Evolutionary conservation across 2,113 vertebrate genomes (phyloP).

Genomic region (Scomber japonicus): DNA sequence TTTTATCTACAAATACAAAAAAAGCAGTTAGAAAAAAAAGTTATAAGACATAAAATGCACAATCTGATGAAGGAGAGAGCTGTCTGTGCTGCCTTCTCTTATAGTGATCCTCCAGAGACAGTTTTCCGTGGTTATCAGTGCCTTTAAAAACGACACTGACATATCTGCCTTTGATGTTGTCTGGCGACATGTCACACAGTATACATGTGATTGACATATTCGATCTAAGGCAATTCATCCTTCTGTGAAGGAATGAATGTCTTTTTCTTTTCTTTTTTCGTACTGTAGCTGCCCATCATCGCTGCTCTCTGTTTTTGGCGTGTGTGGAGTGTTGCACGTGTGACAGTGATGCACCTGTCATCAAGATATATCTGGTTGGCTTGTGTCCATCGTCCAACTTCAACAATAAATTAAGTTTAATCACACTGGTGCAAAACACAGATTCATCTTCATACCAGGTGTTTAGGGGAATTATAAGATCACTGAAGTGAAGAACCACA

Average conservation of each 20-base stretch:
- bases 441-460: not conserved
- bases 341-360: not conserved
- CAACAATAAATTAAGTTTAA: not conserved
- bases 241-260: not conserved
- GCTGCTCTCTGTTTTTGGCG: not conserved
- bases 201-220: constrained; percentile 8
- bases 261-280: not conserved
- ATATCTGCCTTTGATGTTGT: not conserved
- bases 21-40: too few species aligned
- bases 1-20: constrained; percentile 11
- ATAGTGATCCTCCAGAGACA: not conserved
- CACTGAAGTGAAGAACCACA: not conserved
- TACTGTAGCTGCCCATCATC: not conserved
- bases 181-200: not conserved
- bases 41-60: not conserved
- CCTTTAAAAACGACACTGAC: constrained; percentile 15
- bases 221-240: not conserved
- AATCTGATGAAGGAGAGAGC: not conserved
- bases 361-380: not conserved
- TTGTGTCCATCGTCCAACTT: not conserved
- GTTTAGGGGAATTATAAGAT: not conserved
- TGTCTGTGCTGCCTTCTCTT: not conserved
- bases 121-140: not conserved
- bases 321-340: not conserved
- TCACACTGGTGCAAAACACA: not conserved